A percentile compares a stretch with the other conserved stretches of the same genome.
These are phyloP conservation scores for Bujurquina vittata DNA, from an alignment of 2,113 vertebrate species.

Conservation along the genomic window DNA sequence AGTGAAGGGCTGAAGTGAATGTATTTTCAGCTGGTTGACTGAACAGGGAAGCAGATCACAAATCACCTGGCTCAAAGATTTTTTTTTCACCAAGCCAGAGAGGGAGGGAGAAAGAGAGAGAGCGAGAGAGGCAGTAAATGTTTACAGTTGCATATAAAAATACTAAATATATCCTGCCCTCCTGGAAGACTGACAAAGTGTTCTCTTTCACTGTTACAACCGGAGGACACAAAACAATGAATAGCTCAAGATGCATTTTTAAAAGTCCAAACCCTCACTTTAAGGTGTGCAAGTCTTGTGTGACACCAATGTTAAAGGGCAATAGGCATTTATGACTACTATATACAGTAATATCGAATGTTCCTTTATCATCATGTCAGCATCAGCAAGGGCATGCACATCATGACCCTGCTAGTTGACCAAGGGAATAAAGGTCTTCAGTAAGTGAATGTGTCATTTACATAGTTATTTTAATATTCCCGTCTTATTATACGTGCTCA, in stretches of 20 bases:
- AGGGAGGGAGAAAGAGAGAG: constrained; percentile 27
- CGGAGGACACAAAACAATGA: constrained; percentile 40
- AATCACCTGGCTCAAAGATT: constrained; percentile 72
- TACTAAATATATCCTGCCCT: constrained; percentile 71
- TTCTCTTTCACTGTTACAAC: constrained; percentile 55
- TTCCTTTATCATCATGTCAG: constrained; percentile 8
- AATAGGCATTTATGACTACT: constrained; percentile 29
- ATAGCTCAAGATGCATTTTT: constrained; percentile 20
- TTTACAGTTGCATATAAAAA: constrained; percentile 76
- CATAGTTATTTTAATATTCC: constrained; percentile 65
- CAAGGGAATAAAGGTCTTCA: constrained; percentile 33
- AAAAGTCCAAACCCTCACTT: background rate
- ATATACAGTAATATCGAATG: background rate
- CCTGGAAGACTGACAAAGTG: constrained; percentile 55
- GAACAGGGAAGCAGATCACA: constrained; percentile 75
- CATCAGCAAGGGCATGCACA: background rate
- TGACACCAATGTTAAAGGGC: constrained; percentile 10
- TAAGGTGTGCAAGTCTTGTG: background rate
- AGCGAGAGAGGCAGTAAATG: constrained; percentile 64
- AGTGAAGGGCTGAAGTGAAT: constrained; percentile 69
- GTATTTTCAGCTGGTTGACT: constrained; percentile 64
- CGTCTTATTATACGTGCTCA: constrained; percentile 57
- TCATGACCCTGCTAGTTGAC: background rate
- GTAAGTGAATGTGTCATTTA: constrained; percentile 57
- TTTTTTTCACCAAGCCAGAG: constrained; percentile 41